A percentile compares a stretch with the other conserved stretches of the same genome.
phyloP scores from a whole-genome alignment of 2,888 invertebrate species.

The Endomychus coccineus region DNA sequence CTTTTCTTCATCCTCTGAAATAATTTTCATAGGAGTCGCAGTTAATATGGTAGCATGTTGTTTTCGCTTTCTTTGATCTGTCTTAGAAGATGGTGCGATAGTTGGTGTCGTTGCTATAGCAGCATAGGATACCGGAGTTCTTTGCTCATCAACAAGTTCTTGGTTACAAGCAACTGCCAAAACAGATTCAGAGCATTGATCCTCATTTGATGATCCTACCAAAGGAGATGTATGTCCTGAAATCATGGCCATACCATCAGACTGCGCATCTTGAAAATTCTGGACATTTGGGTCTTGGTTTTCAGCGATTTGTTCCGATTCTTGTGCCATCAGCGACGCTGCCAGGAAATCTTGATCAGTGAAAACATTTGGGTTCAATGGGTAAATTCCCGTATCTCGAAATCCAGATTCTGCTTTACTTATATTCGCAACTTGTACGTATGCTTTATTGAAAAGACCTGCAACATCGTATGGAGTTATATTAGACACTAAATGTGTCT shows the following conservation, averaged over 20 bases:
- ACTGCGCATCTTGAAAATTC: slow-evolving; percentile 19
- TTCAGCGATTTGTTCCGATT: slow-evolving; percentile 18
- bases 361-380: slow-evolving; percentile 24
- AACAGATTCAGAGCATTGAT: slow-evolving; percentile 17
- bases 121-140: slow-evolving; percentile 24
- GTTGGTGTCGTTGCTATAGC: slow-evolving; percentile 26
- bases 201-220: slow-evolving; percentile 19
- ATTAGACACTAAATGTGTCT: slow-evolving; percentile 13
- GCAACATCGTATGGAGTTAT: slow-evolving; percentile 17
- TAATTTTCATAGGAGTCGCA: slow-evolving; percentile 13
- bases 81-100: slow-evolving; percentile 22
- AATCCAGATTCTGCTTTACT: slow-evolving; percentile 22
- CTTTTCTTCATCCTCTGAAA: slow-evolving; percentile 20
- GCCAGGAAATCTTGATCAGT: slow-evolving; percentile 20
- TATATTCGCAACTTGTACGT: slow-evolving; percentile 14
- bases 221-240: slow-evolving; percentile 17
- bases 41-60: slow-evolving; percentile 14
- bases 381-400: slow-evolving; percentile 16
- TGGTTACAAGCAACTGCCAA: slow-evolving; percentile 21
- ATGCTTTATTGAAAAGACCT: slow-evolving; percentile 14
- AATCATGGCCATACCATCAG: slow-evolving; percentile 20
- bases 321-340: slow-evolving; percentile 20
- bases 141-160: slow-evolving; percentile 20
- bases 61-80: slow-evolving; percentile 6
- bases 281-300: slow-evolving; percentile 19